Conservation (phyloP, 1,140 invertebrate genomes). For the Lanistes nyassanus region DNA sequence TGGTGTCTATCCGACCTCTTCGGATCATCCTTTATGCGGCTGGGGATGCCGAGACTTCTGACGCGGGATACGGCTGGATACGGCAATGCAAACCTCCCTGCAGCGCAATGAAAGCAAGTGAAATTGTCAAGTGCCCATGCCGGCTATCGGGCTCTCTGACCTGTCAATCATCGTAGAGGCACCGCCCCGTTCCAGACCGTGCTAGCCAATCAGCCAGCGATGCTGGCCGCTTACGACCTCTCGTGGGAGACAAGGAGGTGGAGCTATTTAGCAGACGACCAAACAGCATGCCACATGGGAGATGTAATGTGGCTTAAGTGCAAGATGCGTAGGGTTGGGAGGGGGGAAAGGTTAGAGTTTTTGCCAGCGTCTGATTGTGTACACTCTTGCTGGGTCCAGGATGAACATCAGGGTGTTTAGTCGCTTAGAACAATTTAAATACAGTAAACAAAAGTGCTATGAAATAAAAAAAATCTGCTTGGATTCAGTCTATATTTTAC, state of each 20-base stretch:
- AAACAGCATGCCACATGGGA: constrained; percentile 22
- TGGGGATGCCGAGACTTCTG: too few relatives aligned
- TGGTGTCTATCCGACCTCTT: too few relatives aligned
- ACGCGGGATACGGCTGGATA: too few relatives aligned
- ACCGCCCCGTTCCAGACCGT: constrained; percentile 18
- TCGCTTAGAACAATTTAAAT: too few relatives aligned
- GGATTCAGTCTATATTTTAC: too few relatives aligned
- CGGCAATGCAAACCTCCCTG: too few relatives aligned
- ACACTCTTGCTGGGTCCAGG: not conserved
- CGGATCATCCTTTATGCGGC: too few relatives aligned
- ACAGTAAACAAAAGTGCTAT: too few relatives aligned
- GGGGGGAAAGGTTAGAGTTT: constrained; percentile 1
- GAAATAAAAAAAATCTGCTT: too few relatives aligned
- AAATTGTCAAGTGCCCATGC: too few relatives aligned
- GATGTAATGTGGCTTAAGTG: constrained; percentile 5
- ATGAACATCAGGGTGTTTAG: not conserved
- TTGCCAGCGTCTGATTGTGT: not conserved
- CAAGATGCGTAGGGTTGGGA: not conserved
- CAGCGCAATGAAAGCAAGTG: too few relatives aligned
- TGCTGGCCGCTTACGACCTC: not conserved
- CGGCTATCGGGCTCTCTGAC: not conserved
- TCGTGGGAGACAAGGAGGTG: not conserved
- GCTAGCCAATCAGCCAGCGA: not conserved
- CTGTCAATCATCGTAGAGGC: constrained; percentile 6
- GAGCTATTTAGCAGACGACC: not conserved